phyloP scores from a whole-genome alignment of 2,113 vertebrate species.

The Sebastes fasciatus region DNA sequence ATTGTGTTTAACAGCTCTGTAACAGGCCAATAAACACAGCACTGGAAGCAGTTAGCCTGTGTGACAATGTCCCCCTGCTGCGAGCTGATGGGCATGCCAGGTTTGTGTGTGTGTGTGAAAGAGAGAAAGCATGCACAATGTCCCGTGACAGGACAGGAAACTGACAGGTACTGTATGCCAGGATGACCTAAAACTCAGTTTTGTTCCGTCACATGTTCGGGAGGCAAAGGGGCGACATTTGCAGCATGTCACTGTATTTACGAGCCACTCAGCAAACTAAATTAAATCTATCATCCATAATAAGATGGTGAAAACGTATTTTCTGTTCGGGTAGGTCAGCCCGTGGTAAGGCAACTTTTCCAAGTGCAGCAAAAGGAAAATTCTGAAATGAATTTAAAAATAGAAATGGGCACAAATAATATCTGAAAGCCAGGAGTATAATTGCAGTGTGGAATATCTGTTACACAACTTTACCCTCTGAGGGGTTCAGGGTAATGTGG shows the following conservation, averaged over 20 bases:
- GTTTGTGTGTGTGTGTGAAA: slow-evolving; percentile 12
- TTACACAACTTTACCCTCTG: slow-evolving; percentile 71
- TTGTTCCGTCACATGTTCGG: slow-evolving; percentile 54
- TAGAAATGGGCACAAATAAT: slow-evolving; percentile 72
- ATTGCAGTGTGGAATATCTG: slow-evolving; percentile 77
- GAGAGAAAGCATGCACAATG: slow-evolving; percentile 47
- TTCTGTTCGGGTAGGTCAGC: slow-evolving; percentile 48
- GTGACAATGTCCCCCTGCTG: slow-evolving; percentile 65
- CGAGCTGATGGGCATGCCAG: slow-evolving; percentile 49
- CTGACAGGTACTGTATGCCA: slow-evolving; percentile 49
- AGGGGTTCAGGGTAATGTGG: slow-evolving; percentile 65
- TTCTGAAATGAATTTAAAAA: slow-evolving; percentile 67
- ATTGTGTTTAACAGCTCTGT: slow-evolving; percentile 78
- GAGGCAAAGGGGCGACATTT: slow-evolving; percentile 33
- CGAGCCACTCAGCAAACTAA: slow-evolving; percentile 44
- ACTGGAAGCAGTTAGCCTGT: slow-evolving; percentile 61
- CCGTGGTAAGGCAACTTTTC: slow-evolving; percentile 66
- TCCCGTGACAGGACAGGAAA: slow-evolving; percentile 59
- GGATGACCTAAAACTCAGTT: slow-evolving; percentile 37
- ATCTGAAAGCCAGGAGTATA: slow-evolving; percentile 66
- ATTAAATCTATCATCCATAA: slow-evolving; percentile 59
- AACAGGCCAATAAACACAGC: slow-evolving; percentile 78
- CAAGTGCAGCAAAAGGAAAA: slow-evolving; percentile 64
- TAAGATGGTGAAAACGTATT: slow-evolving; percentile 68
- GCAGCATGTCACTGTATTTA: slow-evolving; percentile 40